Conservation (phyloP, 2,888 invertebrate genomes). For the Nasonia oneida region DNA sequence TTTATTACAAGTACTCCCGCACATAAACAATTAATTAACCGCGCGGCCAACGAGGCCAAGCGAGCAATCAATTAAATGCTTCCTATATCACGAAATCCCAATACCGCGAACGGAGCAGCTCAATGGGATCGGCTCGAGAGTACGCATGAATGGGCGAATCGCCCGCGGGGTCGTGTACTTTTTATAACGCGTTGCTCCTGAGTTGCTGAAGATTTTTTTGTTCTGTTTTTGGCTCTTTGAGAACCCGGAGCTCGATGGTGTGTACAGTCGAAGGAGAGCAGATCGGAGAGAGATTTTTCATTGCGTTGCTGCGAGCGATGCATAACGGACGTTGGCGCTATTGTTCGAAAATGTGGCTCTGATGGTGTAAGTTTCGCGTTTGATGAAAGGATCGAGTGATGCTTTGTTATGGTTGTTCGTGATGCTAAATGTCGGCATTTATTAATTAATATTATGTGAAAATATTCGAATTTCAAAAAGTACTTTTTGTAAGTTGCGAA, state of each 20-base stretch:
- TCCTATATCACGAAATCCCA: conserved; percentile 16
- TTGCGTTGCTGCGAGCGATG: conserved; percentile 3
- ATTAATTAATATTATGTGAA: too few species aligned
- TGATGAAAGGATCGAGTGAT: background rate
- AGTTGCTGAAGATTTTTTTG: background rate
- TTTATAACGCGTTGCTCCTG: background rate
- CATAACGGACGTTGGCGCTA: background rate
- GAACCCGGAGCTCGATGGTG: background rate
- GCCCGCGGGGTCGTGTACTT: conserved; percentile 22
- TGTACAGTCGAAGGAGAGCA: background rate
- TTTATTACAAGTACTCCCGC: conserved; percentile 1
- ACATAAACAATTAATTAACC: conserved; percentile 26
- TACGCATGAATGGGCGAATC: conserved; percentile 7
- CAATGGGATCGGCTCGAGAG: background rate
- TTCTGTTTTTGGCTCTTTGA: background rate
- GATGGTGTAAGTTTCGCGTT: background rate
- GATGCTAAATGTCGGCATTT: too few species aligned
- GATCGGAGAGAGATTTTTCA: background rate
- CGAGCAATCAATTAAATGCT: conserved; percentile 7
- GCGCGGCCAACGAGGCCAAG: background rate
- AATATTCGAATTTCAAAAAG: too few species aligned
- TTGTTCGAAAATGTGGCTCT: background rate
- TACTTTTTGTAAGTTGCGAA: too few species aligned
- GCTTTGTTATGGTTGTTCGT: too few species aligned
- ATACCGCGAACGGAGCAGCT: background rate